Evolutionary conservation across 2,797 vertebrate genomes (phyloP), one percentile per base, ranked within the genome.

Genomic region (Crenichthys baileyi): DNA sequence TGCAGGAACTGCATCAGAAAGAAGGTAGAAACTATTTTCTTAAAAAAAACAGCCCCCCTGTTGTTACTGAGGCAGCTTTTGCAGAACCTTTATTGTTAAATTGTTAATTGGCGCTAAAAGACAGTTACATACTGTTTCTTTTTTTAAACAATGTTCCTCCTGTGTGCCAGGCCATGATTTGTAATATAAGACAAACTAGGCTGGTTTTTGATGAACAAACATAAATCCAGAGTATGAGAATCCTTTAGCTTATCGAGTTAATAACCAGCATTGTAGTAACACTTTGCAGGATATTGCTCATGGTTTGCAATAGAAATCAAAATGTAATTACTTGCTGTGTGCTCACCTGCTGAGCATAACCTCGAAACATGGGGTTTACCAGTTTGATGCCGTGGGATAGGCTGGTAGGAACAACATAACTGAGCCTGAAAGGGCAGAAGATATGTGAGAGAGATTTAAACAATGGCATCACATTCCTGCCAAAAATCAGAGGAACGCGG

Each of bases 311-410:
- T 70, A 70, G 41, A 70, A 70, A 77, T 77, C 76, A 53, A 77
- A 75, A 39, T 72, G 72, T 85, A 80, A 75, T 88, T 88, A 89
- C 87, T 87, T 98, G 97, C 91, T 97, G 97, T 51, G 95, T 82
- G 78, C 87, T 85, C 93, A 95, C 94, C 94, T 99, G 98, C 93
- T 99, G 98, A 58, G 98, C 97, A 36, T 99, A 99, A 90, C 98
- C 98, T 80, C 98, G 96, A 93, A 99, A 99, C 98, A 99, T 98
- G 65, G 98, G 98, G 93, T 99, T 99, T 86, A 99, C 96, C 76
- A 99, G 94, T 94, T 99, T 99, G 94, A 99, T 99, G 83, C 98
- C 97, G 12, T 99, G 98, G 67, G 97, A 99, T 16, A 99, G 95
- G 89, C 96, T 98, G 93, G 98, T 99, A 41, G 98, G 98, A 67